Conservation (phyloP, 2,113 vertebrate species). For the Bungarus multicinctus region DNA sequence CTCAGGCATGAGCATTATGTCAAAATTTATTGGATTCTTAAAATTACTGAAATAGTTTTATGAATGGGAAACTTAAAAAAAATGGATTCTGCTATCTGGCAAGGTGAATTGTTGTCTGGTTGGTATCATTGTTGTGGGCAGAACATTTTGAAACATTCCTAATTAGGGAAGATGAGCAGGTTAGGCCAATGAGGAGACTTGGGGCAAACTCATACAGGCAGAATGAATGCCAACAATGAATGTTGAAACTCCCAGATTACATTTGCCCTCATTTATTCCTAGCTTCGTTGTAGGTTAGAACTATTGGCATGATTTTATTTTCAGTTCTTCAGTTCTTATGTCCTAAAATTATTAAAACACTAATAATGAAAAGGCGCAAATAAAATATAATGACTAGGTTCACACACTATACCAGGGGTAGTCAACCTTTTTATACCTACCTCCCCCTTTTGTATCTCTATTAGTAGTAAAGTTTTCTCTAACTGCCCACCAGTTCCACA, state of each 20-base stretch:
- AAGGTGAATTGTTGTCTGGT: background rate
- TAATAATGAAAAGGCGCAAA: background rate
- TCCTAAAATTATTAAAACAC: background rate
- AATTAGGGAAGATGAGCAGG: slow-evolving; percentile 5
- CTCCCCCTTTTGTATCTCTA: no score
- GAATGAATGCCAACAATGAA: background rate
- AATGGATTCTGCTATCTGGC: background rate
- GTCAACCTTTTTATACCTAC: no score
- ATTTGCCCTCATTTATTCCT: background rate
- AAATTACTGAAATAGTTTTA: background rate
- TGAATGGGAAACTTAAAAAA: background rate
- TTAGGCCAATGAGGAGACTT: background rate
- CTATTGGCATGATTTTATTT: background rate
- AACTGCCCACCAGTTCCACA: no score
- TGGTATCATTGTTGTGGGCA: background rate
- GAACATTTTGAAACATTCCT: background rate
- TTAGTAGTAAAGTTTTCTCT: no score
- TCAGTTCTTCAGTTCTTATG: background rate
- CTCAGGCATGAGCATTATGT: background rate
- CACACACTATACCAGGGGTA: background rate
- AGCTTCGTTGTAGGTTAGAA: background rate
- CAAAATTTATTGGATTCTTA: background rate
- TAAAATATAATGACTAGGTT: background rate
- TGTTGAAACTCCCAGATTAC: background rate
- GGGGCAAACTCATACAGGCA: background rate